These are phyloP conservation scores for Temnothorax nylanderi DNA, from an alignment of 1,140 invertebrate species.

Conservation along the genomic window DNA sequence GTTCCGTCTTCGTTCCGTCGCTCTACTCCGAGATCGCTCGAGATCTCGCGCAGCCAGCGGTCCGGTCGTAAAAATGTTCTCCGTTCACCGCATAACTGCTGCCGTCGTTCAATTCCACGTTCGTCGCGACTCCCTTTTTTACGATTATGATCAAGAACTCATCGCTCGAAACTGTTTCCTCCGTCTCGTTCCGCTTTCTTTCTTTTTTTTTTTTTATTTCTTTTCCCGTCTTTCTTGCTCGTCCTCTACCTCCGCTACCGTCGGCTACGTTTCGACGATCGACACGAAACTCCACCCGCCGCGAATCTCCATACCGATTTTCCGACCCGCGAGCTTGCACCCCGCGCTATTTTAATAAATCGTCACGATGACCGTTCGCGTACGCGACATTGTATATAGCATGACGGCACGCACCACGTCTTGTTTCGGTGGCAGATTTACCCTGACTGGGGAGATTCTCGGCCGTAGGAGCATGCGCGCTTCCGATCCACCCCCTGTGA, in stretches of 20 bases:
- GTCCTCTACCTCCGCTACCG: background rate
- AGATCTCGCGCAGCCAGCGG: conserved; percentile 33
- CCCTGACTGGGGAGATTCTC: conserved; percentile 84
- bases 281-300: conserved; percentile 1
- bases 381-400: conserved; percentile 73
- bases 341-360: conserved; percentile 26
- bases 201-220: background rate
- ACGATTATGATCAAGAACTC: background rate
- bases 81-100: background rate
- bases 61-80: background rate
- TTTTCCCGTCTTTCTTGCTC: background rate
- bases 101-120: background rate
- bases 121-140: background rate
- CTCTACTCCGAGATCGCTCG: background rate
- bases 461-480: conserved; percentile 83
- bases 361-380: conserved; percentile 56
- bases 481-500: conserved; percentile 77
- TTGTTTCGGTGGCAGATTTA: conserved; percentile 84
- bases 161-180: background rate
- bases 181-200: background rate
- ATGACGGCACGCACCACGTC: conserved; percentile 80
- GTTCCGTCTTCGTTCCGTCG: background rate
- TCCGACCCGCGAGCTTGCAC: background rate
- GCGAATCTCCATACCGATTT: conserved; percentile 31
- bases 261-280: conserved; percentile 33